These are phyloP conservation scores for Trematomus loennbergii DNA, from an alignment of 2,113 vertebrate species.

Conservation along the genomic window DNA sequence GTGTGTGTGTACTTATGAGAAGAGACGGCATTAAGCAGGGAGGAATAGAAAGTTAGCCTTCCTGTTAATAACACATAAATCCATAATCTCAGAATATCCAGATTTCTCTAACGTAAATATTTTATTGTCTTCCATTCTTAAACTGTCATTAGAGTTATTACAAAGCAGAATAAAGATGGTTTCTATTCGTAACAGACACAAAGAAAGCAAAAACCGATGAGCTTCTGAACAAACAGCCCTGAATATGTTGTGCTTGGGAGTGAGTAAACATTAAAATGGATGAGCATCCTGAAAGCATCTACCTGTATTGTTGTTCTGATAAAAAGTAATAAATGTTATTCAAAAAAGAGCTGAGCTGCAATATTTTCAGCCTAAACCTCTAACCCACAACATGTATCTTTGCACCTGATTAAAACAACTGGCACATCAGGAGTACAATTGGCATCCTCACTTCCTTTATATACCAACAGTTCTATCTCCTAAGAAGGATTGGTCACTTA, in stretches of 20 bases:
- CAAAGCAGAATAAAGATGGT: conserved; percentile 17
- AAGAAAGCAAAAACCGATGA: background rate
- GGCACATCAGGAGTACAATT: conserved; percentile 18
- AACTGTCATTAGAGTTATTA: conserved; percentile 7
- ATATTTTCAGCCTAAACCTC: conserved; percentile 9
- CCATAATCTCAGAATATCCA: conserved; percentile 17
- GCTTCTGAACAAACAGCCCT: conserved; percentile 9
- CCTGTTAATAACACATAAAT: conserved; percentile 11
- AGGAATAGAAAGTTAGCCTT: background rate
- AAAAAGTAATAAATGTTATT: conserved; percentile 19
- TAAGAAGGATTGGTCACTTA: conserved; percentile 61
- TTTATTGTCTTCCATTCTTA: conserved; percentile 14
- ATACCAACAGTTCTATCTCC: conserved; percentile 55
- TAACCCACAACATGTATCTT: background rate
- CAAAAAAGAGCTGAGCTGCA: conserved; percentile 15
- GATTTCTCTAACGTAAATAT: conserved; percentile 11
- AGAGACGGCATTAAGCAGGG: background rate
- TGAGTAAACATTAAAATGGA: conserved; percentile 4
- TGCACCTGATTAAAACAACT: conserved; percentile 36
- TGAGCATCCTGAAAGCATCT: background rate
- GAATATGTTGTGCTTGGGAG: conserved; percentile 7
- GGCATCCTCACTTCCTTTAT: conserved; percentile 23
- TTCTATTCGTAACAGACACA: conserved; percentile 3
- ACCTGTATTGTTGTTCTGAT: background rate
- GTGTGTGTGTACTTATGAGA: conserved; percentile 3